A percentile compares a stretch with the other conserved stretches of the same genome.
These are phyloP conservation scores for Synodontis membranacea DNA, from an alignment of 2,113 vertebrate genomes.

Conservation along the genomic window DNA sequence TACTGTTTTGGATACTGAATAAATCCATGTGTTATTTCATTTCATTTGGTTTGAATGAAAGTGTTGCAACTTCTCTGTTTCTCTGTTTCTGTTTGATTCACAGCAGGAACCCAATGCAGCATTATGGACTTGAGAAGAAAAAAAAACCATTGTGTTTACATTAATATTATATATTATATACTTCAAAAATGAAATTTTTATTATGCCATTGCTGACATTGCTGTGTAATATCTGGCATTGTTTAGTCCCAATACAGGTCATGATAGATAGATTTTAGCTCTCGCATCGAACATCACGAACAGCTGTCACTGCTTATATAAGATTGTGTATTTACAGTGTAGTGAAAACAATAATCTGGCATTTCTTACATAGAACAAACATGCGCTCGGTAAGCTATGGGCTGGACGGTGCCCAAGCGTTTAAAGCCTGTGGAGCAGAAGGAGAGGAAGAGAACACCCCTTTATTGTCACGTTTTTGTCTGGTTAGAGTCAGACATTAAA, in stretches of 20 bases:
- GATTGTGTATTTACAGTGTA: background rate
- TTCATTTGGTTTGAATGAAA: background rate
- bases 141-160: background rate
- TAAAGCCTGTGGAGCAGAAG: background rate
- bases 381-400: background rate
- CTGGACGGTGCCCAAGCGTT: background rate
- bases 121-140: background rate
- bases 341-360: background rate
- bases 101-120: background rate
- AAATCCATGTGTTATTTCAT: background rate
- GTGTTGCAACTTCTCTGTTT: background rate
- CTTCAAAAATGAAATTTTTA: background rate
- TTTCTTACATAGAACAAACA: background rate
- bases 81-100: background rate
- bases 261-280: background rate
- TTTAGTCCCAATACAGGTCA: background rate
- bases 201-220: background rate
- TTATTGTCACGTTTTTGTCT: conserved; percentile 15
- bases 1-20: background rate
- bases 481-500: background rate
- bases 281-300: background rate
- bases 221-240: background rate
- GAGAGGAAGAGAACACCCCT: background rate
- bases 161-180: background rate
- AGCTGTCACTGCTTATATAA: background rate